phyloP scores from a whole-genome alignment of 2,797 vertebrate genomes.

The Otolemur crassicaudatus region DNA sequence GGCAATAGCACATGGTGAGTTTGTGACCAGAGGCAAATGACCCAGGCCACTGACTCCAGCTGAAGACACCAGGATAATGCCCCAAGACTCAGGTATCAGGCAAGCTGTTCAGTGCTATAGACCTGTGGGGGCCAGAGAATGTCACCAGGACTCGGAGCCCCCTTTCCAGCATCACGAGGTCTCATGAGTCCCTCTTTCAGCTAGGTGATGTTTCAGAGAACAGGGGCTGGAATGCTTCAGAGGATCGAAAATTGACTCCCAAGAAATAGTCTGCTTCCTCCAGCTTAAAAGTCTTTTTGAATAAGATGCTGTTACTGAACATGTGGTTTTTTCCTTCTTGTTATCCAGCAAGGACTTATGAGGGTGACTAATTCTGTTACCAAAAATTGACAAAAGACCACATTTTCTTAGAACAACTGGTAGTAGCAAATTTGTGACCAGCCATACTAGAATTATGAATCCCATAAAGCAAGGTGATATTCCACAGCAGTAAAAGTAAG shows the following conservation, averaged over 20 bases:
- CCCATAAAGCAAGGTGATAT: constrained; percentile 50
- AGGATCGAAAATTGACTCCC: background rate
- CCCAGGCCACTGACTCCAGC: background rate
- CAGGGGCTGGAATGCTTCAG: background rate
- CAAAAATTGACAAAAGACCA: constrained; percentile 51
- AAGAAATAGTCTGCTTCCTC: constrained; percentile 51
- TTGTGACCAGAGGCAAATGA: constrained; percentile 7
- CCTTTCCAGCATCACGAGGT: background rate
- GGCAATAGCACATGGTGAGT: background rate
- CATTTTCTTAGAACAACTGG: constrained; percentile 57
- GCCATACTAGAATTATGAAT: constrained; percentile 28
- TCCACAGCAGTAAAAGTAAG: constrained; percentile 29
- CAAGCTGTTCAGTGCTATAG: background rate
- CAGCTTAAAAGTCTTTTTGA: constrained; percentile 24
- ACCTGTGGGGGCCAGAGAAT: background rate
- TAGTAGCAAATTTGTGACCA: background rate
- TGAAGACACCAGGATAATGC: background rate
- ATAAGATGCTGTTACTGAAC: constrained; percentile 20
- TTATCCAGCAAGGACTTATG: background rate
- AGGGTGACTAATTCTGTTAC: constrained; percentile 35
- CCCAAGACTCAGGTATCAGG: background rate
- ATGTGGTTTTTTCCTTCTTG: constrained; percentile 1
- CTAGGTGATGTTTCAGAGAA: background rate
- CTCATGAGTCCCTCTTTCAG: background rate
- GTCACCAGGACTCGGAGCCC: background rate